Base-by-base conservation (phyloP, 2,797 vertebrate genomes). In the Gymnocypris eckloni region DNA sequence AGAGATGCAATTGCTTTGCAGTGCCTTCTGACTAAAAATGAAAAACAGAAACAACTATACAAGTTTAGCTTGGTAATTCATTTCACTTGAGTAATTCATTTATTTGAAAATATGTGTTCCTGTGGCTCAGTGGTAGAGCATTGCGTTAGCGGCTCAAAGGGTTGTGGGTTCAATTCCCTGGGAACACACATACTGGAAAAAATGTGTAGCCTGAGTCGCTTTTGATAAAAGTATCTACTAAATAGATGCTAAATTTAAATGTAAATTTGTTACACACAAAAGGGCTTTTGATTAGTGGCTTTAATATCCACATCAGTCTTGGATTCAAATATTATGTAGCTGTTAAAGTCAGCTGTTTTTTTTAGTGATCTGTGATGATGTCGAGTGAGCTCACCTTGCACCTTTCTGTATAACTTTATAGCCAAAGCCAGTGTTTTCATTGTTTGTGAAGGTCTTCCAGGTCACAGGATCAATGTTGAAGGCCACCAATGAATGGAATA, bases 321-420 rank as follows among this genome's bases (percentile, higher is more conserved):
- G 1, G 9, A 52, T 75, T 52, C 1, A 75, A 52, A 52, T 52
- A 33, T 25, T 28, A 13, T 37, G 6, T 25, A 25, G n/a, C n/a
- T 25, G 6, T 48, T 73, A 4, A 73, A 43, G 67, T n/a, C 15
- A 16, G 4, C 48, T 2, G 22, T 41, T 70, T 70, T 20, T 20
- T 56, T 56, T 15, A 25, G 41, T 45, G 11, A 3, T 45, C 39
- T 71, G 39, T 71, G 5, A 3, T 48, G 9, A 48, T 3, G 41
- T 33, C 2, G 1, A n/a, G 7, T 73, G 71, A 75, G 15, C 92
- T 94, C 73, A 95, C 94, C 92, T 89, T 9, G 18, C 20, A 2
- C 0, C 3, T 88, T 86, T 89, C 87, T 95, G 94, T 83, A 95
- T 92, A 79, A 95, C 93, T 87, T 94, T 91, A 90, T 95, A 93